A percentile compares a stretch with the other conserved stretches of the same genome.
phyloP scores from a whole-genome alignment of 2,113 vertebrate species.

The Chaetorhynchus papuensis region DNA sequence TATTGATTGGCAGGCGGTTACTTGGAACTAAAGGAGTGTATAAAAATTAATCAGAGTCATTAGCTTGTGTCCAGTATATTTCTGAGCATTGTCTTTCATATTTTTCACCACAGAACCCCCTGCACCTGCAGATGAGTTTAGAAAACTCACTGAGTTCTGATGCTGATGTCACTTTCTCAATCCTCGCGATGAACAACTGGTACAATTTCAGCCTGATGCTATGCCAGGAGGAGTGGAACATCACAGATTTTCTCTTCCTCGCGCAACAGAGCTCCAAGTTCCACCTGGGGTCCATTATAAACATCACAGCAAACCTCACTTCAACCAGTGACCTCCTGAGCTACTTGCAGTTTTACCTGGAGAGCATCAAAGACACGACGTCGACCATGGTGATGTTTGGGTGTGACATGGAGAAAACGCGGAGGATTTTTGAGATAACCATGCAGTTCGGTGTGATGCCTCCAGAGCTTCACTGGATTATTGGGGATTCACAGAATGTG shows the following conservation, averaged over 20 bases:
- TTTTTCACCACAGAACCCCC: constrained; percentile 84
- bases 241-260: constrained; percentile 86
- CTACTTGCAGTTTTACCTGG: constrained; percentile 80
- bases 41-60: background rate
- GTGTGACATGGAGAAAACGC: constrained; percentile 86
- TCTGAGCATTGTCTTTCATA: constrained; percentile 62
- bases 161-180: constrained; percentile 84
- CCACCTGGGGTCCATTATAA: constrained; percentile 85
- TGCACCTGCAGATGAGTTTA: constrained; percentile 95
- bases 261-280: constrained; percentile 89
- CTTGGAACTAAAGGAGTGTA: background rate
- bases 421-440: constrained; percentile 80
- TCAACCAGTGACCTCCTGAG: constrained; percentile 77
- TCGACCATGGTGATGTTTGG: constrained; percentile 91
- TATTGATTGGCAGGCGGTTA: background rate
- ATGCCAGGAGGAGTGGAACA: constrained; percentile 91
- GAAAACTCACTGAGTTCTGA: constrained; percentile 80
- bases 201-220: constrained; percentile 93
- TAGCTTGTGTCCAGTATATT: background rate
- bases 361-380: constrained; percentile 78
- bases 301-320: constrained; percentile 81
- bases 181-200: constrained; percentile 95
- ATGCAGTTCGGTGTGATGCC: constrained; percentile 74
- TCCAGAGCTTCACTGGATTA: constrained; percentile 88
- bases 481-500: constrained; percentile 94